Evolutionary conservation across 2,888 invertebrate genomes (phyloP).

Genomic region (Candidula unifasciata): DNA sequence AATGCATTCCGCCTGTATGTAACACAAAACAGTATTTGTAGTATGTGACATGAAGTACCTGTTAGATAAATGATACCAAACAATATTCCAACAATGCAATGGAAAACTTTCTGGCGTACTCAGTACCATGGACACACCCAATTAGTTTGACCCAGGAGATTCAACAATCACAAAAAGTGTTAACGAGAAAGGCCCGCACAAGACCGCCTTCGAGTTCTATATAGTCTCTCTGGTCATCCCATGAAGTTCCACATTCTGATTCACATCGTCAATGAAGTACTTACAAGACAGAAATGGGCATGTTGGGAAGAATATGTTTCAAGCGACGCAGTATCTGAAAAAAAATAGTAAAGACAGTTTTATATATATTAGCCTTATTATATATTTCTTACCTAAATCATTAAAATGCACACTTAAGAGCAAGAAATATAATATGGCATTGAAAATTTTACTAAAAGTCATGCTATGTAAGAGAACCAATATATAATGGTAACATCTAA

Average conservation of each 20-base stretch:
- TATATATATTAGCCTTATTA: not conserved
- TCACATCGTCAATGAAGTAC: constrained; percentile 99
- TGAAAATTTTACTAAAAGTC: too few relatives aligned
- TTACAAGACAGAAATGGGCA: constrained; percentile 97
- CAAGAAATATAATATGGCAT: too few relatives aligned
- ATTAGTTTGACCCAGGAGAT: constrained; percentile 96
- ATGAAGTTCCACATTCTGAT: constrained; percentile 99
- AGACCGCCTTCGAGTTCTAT: constrained; percentile 98
- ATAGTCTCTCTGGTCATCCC: constrained; percentile 97
- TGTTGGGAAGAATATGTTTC: constrained; percentile 92
- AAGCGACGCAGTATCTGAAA: constrained; percentile 92
- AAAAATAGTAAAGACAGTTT: not conserved
- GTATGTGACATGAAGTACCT: too few relatives aligned
- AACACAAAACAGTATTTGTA: too few relatives aligned
- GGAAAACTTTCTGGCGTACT: constrained; percentile 91
- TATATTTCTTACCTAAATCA: too few relatives aligned
- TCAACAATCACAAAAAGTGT: constrained; percentile 95
- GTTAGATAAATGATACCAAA: constrained; percentile 97
- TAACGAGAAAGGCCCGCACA: constrained; percentile 95
- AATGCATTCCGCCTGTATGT: too few relatives aligned
- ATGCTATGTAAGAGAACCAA: too few relatives aligned
- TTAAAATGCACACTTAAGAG: too few relatives aligned
- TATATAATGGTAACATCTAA: too few relatives aligned
- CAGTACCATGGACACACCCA: constrained; percentile 97
- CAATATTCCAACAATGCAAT: constrained; percentile 85